phyloP scores from a whole-genome alignment of 2,797 vertebrate species.

The Podarcis lilfordi region DNA sequence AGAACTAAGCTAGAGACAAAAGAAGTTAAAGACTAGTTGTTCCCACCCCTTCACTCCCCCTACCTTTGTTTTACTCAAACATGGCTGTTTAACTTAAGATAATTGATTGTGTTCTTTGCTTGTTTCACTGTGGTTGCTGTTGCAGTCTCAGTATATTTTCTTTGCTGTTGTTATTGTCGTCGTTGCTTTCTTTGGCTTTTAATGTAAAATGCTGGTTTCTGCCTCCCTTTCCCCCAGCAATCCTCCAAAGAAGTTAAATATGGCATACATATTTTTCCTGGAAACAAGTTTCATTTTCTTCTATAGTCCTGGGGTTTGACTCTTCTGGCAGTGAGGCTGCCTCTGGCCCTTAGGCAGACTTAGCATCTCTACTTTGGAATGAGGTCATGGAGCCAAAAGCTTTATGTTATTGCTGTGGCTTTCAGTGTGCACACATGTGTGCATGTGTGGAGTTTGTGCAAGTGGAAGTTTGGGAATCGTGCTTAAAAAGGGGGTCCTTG shows the following conservation, averaged over 20 bases:
- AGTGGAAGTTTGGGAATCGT: background rate
- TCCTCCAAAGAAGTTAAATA: constrained; percentile 5
- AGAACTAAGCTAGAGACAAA: constrained; percentile 51
- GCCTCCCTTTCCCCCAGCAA: background rate
- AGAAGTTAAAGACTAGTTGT: constrained; percentile 31
- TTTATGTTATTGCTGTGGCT: background rate
- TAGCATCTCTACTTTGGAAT: background rate
- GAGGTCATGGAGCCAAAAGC: background rate
- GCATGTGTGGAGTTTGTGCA: background rate
- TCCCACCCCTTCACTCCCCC: background rate
- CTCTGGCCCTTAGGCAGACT: background rate
- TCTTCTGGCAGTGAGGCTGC: background rate
- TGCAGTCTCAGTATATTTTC: constrained; percentile 31
- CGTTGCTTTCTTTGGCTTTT: constrained; percentile 35
- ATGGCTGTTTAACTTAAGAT: constrained; percentile 27
- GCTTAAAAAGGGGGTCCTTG: background rate
- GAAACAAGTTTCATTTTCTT: constrained; percentile 27
- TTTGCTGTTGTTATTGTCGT: background rate
- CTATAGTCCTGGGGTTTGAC: constrained; percentile 21
- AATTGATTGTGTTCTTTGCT: background rate
- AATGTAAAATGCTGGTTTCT: background rate
- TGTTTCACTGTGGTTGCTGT: constrained; percentile 21
- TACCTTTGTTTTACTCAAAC: constrained; percentile 34
- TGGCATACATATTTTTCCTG: background rate
- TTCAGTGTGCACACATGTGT: background rate